A percentile compares a stretch with the other conserved stretches of the same genome.
phyloP scores from a whole-genome alignment of 1,140 invertebrate genomes.

The Brachionus calyciflorus region DNA sequence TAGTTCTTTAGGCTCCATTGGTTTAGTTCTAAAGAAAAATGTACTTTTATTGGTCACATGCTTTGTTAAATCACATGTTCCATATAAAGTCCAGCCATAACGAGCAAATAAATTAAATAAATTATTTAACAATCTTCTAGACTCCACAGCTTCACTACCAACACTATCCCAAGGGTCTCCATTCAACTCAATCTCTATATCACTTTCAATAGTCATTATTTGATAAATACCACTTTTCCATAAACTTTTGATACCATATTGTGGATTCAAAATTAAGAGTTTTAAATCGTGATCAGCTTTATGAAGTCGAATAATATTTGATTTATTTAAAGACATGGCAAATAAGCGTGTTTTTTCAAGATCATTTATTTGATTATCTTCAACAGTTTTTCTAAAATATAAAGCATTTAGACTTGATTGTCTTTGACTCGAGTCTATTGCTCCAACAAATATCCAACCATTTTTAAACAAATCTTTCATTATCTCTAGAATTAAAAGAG shows the following conservation, averaged over 20 bases:
- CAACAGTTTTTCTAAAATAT: not conserved
- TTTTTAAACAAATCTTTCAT: conserved; percentile 24
- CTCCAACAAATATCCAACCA: not conserved
- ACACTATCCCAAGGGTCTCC: not conserved
- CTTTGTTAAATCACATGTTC: not conserved
- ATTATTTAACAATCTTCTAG: conserved; percentile 12
- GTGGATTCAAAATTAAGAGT: not conserved
- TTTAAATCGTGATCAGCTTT: not conserved
- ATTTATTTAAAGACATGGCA: not conserved
- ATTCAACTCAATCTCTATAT: not conserved
- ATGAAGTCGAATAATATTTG: not conserved
- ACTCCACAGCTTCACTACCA: conserved; percentile 1
- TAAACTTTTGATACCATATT: not conserved
- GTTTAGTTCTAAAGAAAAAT: conserved; percentile 10
- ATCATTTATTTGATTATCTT: not conserved
- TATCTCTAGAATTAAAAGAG: not conserved
- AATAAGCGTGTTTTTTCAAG: not conserved
- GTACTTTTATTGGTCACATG: conserved; percentile 13
- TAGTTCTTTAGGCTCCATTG: not conserved
- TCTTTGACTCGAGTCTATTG: not conserved
- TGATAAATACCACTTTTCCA: not conserved
- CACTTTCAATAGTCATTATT: not conserved
- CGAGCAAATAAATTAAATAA: conserved; percentile 29
- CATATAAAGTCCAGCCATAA: conserved; percentile 8
- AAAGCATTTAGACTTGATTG: not conserved